Evolutionary conservation across 1,140 invertebrate genomes (phyloP).

Genomic region (Aphelinus certus): DNA sequence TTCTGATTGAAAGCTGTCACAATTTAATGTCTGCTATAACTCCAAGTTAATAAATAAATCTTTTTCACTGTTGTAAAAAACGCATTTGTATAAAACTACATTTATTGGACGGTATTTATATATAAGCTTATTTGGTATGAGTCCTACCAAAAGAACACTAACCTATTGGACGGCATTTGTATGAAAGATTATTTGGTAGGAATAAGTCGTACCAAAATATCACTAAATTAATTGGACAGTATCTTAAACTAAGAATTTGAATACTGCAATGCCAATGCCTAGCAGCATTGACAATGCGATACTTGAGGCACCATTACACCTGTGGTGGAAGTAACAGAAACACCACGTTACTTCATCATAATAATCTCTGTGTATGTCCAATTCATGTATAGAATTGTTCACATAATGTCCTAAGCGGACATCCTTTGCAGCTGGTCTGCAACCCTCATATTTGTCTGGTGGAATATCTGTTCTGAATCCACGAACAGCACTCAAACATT

Average conservation of each 20-base stretch:
- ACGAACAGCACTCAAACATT: constrained; percentile 84
- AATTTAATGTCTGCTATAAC: background rate
- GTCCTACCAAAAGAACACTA: no score
- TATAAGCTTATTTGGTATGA: no score
- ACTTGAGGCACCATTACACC: constrained; percentile 75
- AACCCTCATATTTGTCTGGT: constrained; percentile 92
- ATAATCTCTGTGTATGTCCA: constrained; percentile 85
- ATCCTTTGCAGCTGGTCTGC: constrained; percentile 81
- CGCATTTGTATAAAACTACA: background rate
- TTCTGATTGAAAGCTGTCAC: background rate
- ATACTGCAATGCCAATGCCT: constrained; percentile 19
- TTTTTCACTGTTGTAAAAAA: constrained; percentile 17
- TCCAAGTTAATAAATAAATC: constrained; percentile 13
- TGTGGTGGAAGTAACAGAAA: constrained; percentile 90
- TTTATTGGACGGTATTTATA: no score
- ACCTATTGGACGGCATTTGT: no score
- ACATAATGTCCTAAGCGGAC: constrained; percentile 85
- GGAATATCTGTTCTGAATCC: constrained; percentile 85
- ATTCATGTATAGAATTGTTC: constrained; percentile 85
- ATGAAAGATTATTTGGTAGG: constrained; percentile 4
- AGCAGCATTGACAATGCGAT: constrained; percentile 46
- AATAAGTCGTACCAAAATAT: background rate
- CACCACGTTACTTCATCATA: constrained; percentile 88
- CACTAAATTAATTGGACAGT: constrained; percentile 28
- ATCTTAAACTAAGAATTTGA: constrained; percentile 34